Conservation (phyloP, 2,888 invertebrate genomes). For the Ornithoptera alexandrae region DNA sequence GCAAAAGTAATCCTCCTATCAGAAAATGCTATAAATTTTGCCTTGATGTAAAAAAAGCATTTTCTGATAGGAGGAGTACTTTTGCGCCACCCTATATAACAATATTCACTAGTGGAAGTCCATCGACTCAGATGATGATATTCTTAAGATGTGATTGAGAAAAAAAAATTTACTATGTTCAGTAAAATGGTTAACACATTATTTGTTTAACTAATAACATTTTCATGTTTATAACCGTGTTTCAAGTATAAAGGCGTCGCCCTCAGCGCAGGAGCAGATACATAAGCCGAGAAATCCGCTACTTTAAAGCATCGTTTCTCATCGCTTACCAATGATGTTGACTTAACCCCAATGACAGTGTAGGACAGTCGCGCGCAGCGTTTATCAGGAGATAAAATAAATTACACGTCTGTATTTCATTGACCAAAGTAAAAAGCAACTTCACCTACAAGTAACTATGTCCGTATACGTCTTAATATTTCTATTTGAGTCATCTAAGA, state of each 20-base stretch:
- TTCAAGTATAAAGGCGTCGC: constrained; percentile 48
- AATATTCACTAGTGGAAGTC: no score
- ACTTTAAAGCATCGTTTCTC: constrained; percentile 67
- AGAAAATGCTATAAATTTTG: no score
- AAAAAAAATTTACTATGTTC: constrained; percentile 23
- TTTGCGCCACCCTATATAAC: no score
- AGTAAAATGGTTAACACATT: constrained; percentile 31
- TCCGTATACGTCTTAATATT: background rate
- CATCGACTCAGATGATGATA: background rate
- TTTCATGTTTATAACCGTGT: constrained; percentile 46
- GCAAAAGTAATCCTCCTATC: no score
- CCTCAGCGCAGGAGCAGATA: constrained; percentile 50
- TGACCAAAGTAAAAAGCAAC: constrained; percentile 8
- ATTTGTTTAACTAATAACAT: constrained; percentile 44
- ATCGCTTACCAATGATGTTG: constrained; percentile 63
- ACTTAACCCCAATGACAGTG: constrained; percentile 53
- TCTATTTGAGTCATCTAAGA: background rate
- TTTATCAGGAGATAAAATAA: constrained; percentile 28
- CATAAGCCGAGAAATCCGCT: constrained; percentile 64
- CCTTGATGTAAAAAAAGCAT: no score
- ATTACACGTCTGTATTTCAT: constrained; percentile 25
- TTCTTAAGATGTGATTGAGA: constrained; percentile 18
- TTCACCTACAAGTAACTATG: background rate
- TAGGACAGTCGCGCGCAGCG: constrained; percentile 42
- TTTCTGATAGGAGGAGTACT: no score